Base-by-base conservation (phyloP, 2,888 invertebrate genomes). In the Chrysopilus asiliformis region DNA sequence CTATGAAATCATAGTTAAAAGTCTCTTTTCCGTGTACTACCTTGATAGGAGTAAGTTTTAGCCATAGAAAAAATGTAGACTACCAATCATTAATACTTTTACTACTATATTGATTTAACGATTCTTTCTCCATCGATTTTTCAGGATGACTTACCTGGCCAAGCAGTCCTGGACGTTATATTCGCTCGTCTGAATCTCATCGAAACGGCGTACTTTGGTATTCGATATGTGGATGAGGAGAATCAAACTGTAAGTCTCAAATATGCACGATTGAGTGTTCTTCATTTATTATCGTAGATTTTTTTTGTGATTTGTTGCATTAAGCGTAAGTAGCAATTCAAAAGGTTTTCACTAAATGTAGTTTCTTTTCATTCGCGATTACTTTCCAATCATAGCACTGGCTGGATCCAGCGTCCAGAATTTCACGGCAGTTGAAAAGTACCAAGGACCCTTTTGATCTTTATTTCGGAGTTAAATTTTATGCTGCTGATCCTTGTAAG, bases 391-490 rank as follows among this genome's bases (percentile, higher is more conserved):
- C 10, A 22, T 22, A 93, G 86, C 90, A 93, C 65, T 95, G 94
- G 94, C 67, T 94, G 60, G 93, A 94, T 61, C 81, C 87, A 9
- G 77, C 82, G 44, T 91, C 91, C 65, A 78, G 85, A 47, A 74
- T 93, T 42, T 76, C 80, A 49, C 79, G 86, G 45, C 94, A 94
- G 63, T 71, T 94, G 43, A 86, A 87, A 64, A 76, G 76, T 16
- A 68, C 70, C 32, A 51, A 53, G 43, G 73, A 73, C 52, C 75
- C 82, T 20, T 83, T 84, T 64, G 90, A 86, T 39, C 76, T 94
- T 51, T 94, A 94, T 66, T 93, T 95, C 59, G 91, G 93, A 40
- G 91, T 95, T 44, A 94, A 94, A 66, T 95, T 93, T 65, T 95
- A 95, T 65, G 90, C 93, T 3, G 89, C 89, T 2, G 94, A 95